phyloP scores from a whole-genome alignment of 2,113 vertebrate genomes.

The Festucalex cinctus region DNA sequence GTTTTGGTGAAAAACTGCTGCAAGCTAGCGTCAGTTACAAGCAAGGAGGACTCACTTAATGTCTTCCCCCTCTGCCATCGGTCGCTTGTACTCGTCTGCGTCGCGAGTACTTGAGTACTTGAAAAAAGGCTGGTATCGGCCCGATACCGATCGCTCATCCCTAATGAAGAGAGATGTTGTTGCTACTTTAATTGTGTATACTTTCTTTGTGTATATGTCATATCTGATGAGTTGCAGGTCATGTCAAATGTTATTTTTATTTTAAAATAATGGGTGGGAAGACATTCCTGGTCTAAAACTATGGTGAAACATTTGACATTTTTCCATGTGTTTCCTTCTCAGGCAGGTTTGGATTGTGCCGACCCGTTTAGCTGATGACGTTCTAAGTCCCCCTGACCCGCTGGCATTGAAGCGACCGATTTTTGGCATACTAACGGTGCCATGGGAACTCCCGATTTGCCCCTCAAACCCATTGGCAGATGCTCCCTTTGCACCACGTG shows the following conservation, averaged over 20 bases:
- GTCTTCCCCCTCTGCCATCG: too few relatives aligned
- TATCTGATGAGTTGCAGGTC: neutral
- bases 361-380: conserved; percentile 43
- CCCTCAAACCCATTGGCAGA: conserved; percentile 67
- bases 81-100: too few relatives aligned
- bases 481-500: conserved; percentile 55
- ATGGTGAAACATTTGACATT: neutral
- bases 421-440: conserved; percentile 40
- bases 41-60: too few relatives aligned
- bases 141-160: too few relatives aligned
- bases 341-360: neutral
- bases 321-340: neutral
- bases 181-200: neutral
- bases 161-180: too few relatives aligned
- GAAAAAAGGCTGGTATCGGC: too few relatives aligned
- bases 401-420: conserved; percentile 40
- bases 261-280: neutral
- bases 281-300: neutral
- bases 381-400: conserved; percentile 47
- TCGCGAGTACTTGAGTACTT: too few relatives aligned
- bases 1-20: too few relatives aligned
- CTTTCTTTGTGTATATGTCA: neutral
- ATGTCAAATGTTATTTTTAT: neutral
- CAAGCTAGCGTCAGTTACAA: too few relatives aligned
- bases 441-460: conserved; percentile 55